These are phyloP conservation scores for Spheniscus mendiculus DNA, from an alignment of 2,113 vertebrate genomes.

Conservation along the genomic window DNA sequence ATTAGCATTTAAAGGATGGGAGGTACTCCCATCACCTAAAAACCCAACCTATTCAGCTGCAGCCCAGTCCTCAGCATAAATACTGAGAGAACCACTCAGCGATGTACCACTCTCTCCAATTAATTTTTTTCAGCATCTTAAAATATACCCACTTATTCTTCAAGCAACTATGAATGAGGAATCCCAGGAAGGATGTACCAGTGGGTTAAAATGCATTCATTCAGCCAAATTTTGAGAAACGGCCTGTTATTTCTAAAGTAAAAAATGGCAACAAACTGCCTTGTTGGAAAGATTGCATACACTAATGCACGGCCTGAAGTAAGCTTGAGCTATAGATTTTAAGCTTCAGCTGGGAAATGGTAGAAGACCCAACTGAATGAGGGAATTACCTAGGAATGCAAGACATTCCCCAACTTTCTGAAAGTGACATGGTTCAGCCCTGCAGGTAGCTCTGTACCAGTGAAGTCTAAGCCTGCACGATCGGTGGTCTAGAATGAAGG, in stretches of 20 bases:
- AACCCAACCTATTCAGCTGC: not conserved
- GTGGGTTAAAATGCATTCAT: not conserved
- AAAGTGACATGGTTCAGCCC: not conserved
- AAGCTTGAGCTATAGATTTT: not conserved
- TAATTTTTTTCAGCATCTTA: not conserved
- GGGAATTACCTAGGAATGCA: not conserved
- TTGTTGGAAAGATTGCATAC: not conserved
- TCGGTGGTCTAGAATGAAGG: not conserved
- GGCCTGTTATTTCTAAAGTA: not conserved
- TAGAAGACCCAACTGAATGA: not conserved
- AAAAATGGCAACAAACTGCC: not conserved
- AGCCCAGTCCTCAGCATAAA: not conserved
- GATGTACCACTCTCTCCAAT: not conserved
- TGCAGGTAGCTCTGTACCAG: not conserved
- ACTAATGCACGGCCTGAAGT: not conserved
- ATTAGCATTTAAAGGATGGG: not conserved
- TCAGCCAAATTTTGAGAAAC: not conserved
- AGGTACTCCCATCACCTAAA: not conserved
- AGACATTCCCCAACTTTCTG: not conserved
- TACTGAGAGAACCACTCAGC: not conserved
- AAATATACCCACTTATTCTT: not conserved
- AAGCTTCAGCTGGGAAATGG: not conserved
- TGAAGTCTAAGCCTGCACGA: not conserved
- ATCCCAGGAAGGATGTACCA: not conserved
- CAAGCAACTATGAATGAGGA: not conserved